These are phyloP conservation scores for Myrmophylax atrothorax DNA, from an alignment of 2,113 vertebrate genomes.

Conservation along the genomic window DNA sequence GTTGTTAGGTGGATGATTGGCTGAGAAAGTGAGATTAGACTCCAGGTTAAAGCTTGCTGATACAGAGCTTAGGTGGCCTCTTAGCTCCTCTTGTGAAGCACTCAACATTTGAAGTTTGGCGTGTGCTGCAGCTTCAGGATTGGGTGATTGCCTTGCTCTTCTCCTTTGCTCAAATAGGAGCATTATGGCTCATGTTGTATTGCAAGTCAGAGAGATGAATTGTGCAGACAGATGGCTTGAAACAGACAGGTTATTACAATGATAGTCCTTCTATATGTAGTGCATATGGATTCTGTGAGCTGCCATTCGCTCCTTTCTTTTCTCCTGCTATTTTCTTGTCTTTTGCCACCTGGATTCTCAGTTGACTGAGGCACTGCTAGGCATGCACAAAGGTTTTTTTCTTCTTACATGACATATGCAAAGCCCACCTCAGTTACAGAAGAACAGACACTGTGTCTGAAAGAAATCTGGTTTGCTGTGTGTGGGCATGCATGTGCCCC, in stretches of 20 bases:
- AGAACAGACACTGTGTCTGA: not conserved
- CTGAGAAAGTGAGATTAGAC: not conserved
- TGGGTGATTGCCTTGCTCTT: not conserved
- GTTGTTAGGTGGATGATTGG: not conserved
- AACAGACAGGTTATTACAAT: conserved; percentile 47
- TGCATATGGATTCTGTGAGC: conserved; percentile 38
- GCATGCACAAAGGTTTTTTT: not conserved
- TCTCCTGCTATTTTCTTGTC: conserved; percentile 33
- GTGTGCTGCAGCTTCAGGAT: not conserved
- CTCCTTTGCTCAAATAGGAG: not conserved
- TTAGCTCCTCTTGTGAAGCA: not conserved
- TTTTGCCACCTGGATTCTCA: conserved; percentile 43
- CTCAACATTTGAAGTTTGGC: not conserved
- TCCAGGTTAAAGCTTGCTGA: not conserved
- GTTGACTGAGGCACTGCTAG: not conserved
- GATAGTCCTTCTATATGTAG: not conserved
- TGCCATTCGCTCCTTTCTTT: not conserved
- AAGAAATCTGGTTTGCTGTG: not conserved
- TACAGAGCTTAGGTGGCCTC: not conserved
- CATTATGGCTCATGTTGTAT: not conserved
- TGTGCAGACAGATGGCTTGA: conserved; percentile 42
- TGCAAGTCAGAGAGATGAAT: not conserved
- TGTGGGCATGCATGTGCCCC: not conserved
- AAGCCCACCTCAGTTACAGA: not conserved
- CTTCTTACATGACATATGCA: not conserved